These are phyloP conservation scores for Todus mexicanus DNA, from an alignment of 2,797 vertebrate genomes.

Conservation along the genomic window DNA sequence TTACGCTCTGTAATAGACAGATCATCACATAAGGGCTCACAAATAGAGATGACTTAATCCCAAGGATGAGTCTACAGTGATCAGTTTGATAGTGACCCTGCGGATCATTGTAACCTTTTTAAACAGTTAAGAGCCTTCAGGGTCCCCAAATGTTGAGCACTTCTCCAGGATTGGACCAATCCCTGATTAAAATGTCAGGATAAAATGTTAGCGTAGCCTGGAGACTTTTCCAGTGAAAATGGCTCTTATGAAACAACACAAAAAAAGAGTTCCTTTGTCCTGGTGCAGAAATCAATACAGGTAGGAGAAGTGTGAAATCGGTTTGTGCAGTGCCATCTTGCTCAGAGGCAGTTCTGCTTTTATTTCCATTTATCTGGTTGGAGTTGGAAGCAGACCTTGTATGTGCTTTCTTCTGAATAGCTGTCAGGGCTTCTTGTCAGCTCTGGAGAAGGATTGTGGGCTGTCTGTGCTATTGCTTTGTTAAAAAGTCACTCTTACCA, in stretches of 20 bases:
- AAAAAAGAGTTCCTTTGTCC: not conserved
- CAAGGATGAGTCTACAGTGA: constrained; percentile 24
- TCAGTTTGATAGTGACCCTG: not conserved
- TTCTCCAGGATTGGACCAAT: not conserved
- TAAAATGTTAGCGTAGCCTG: not conserved
- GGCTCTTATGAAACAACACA: not conserved
- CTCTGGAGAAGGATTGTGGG: not conserved
- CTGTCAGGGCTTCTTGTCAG: not conserved
- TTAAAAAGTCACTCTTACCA: not conserved
- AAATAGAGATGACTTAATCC: constrained; percentile 62
- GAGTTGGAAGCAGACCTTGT: not conserved
- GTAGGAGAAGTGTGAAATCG: not conserved
- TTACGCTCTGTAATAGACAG: constrained; percentile 20
- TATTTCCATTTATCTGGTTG: not conserved
- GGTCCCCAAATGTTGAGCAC: not conserved
- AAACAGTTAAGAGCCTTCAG: not conserved
- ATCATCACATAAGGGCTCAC: constrained; percentile 40
- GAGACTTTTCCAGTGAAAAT: not conserved
- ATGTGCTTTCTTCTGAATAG: not conserved
- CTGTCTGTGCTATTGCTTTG: not conserved
- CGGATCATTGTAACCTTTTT: not conserved
- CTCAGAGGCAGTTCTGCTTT: not conserved
- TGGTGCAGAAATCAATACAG: not conserved
- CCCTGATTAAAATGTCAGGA: not conserved
- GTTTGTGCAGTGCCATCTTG: not conserved